A percentile compares a stretch with the other conserved stretches of the same genome.
phyloP scores from a whole-genome alignment of 2,888 invertebrate species.

The Drosophila niveifrons region DNA sequence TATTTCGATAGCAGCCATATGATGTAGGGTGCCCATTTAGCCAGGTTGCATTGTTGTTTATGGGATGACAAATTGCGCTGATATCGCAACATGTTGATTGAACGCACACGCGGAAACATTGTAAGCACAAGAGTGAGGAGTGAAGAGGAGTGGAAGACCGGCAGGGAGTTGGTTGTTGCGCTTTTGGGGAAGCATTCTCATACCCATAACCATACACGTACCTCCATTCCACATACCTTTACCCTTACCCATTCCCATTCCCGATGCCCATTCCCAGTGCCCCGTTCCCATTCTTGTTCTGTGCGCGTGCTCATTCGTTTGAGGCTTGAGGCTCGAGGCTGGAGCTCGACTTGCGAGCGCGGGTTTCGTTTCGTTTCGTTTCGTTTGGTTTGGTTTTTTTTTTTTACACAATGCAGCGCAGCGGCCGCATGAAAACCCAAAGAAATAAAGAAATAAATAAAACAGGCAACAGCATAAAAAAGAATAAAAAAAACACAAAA shows the following conservation, averaged over 20 bases:
- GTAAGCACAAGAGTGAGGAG: conserved; percentile 35
- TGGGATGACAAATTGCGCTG: conserved; percentile 81
- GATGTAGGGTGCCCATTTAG: conserved; percentile 59
- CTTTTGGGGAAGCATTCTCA: conserved; percentile 31
- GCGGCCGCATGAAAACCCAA: conserved; percentile 67
- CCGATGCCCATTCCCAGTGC: conserved; percentile 14
- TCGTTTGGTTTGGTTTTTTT: conserved; percentile 20
- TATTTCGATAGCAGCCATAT: conserved; percentile 49
- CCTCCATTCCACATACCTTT: background rate
- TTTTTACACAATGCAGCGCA: conserved; percentile 65
- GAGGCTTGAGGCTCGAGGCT: conserved; percentile 47
- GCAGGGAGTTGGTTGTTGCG: conserved; percentile 25
- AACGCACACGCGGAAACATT: conserved; percentile 77
- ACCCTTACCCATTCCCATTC: background rate
- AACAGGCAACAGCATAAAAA: conserved; percentile 79
- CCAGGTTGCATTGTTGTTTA: conserved; percentile 73
- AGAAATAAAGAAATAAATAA: conserved; percentile 81
- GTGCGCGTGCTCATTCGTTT: conserved; percentile 75
- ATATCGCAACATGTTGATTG: conserved; percentile 81
- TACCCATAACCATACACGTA: conserved; percentile 2
- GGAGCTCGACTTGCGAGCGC: conserved; percentile 45
- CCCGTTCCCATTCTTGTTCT: conserved; percentile 52
- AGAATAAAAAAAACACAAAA: conserved; percentile 61
- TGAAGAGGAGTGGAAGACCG: background rate
- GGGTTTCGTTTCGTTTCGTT: conserved; percentile 30